Conservation (phyloP, 1,140 invertebrate genomes). For the Augochlora pura region DNA sequence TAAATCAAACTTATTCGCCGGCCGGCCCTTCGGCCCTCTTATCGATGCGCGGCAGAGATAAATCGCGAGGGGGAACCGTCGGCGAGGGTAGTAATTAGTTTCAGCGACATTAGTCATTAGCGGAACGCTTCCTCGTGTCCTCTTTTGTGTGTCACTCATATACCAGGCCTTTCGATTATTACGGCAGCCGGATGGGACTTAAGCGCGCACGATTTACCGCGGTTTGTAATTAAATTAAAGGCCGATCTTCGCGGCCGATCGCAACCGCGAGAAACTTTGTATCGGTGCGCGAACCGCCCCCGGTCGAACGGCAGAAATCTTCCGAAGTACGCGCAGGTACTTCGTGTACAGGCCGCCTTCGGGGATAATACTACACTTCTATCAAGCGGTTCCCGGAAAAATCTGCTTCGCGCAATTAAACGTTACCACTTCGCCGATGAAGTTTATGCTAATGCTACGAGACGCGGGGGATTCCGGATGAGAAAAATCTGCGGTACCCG, state of each 20-base stretch:
- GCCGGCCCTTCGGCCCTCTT: background rate
- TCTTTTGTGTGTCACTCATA: slow-evolving; percentile 1
- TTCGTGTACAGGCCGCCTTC: too few species aligned
- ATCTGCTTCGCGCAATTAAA: too few species aligned
- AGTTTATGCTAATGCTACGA: too few species aligned
- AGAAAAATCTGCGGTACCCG: too few species aligned
- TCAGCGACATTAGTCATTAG: slow-evolving; percentile 24
- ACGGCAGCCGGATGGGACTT: background rate
- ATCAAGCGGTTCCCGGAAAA: too few species aligned
- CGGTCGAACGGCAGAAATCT: background rate
- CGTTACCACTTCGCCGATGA: too few species aligned
- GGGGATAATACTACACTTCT: too few species aligned
- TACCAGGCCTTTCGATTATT: slow-evolving; percentile 4
- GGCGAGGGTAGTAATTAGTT: slow-evolving; percentile 16
- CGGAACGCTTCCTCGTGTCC: background rate
- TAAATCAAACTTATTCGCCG: slow-evolving; percentile 15
- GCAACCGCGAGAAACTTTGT: background rate
- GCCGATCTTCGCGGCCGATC: background rate
- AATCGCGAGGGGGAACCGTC: slow-evolving; percentile 19
- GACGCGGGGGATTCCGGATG: too few species aligned
- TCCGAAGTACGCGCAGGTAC: background rate
- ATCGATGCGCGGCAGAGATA: slow-evolving; percentile 11
- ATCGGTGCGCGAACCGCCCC: background rate
- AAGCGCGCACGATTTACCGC: background rate
- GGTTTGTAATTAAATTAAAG: slow-evolving; percentile 27